Evolutionary conservation across 2,888 invertebrate genomes (phyloP), one percentile per base, ranked within the genome.

Genomic region (Tachystola acroxantha): DNA sequence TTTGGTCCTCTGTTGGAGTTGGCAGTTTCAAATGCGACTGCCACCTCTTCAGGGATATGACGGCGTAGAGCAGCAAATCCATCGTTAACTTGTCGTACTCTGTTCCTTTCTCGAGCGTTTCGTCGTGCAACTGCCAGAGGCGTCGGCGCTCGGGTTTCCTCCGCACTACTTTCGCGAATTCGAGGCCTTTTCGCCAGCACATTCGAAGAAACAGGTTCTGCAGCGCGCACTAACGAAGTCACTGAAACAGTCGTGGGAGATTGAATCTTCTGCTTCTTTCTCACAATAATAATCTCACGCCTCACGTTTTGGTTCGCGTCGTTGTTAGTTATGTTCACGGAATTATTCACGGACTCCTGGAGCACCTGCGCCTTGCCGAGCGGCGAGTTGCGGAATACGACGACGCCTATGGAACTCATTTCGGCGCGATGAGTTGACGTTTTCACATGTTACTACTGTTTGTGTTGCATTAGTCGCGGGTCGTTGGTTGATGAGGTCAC

Each of bases 21-120:
- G 4, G 90, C 89, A 22, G 80, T 88, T 68, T 91, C 92, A 44
- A 91, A 93, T 1, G 89, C 90, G 34, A 91, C 88, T 0, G 94
- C 94, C 0, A 94, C 93, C 64, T 94, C 93, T 36, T 92, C 93
- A 0, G 96, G 96, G 47, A 96, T 96, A 65, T 95, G 95, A 54
- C 94, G 93, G 11, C 96, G 89, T 1, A 96, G 79, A n/a, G 93
- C 93, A 0, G 95, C 94, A 69, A 96, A 96, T 10, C 96, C 96
- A 60, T 95, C 94, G 78, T 96, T 96, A 14, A 96, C 96, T 89
- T 96, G 96, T 53, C 96, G 95, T 7, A 97, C 97, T 42, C 97
- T 90, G 77, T 97, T 97, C 11, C 97, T 87, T 88, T 97, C 97
- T 35, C 97, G 90, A 43, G 96, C 97, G 82, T 97, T 98, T 61